Evolutionary conservation across 2,797 vertebrate species (phyloP), one percentile per base, ranked within the genome.

Genomic region (Cynodonichthys magdalenae): DNA sequence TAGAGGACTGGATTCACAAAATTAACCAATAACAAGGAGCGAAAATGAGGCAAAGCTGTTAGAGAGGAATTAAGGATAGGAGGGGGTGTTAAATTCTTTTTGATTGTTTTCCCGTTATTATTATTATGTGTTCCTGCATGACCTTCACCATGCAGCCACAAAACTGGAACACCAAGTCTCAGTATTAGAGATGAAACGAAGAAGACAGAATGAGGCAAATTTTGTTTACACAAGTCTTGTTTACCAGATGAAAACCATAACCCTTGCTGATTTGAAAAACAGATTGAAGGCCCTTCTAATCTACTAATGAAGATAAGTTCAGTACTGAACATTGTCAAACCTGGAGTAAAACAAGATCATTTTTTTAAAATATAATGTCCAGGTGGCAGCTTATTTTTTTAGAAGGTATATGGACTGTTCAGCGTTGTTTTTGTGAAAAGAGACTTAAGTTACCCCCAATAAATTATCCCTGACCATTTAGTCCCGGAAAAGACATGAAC

Each of bases 161-260:
- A 79, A 71, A 78, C 71, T 51, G 54, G 62, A 85, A 74, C 85
- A 81, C 77, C 72, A 36, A 53, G 55, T 59, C 18, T 66, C 50
- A 48, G 56, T 62, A 12, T 46, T 17, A 31, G 11, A 47, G 17
- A 59, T 24, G n/a, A 10, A 36, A 9, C 20, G 20, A 4, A 19
- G 28, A 31, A 2, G 8, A 8, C 29, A 31, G 29, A 31, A 31
- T 31, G 5, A 31, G 29, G 8, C 29, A 11, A 0, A 29, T 9
- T 15, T 29, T 28, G 27, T 11, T 29, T 17, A 51, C 49, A 47
- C 18, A 4, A 12, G 46, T 47, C 18, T 12, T 47, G 18, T 46
- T 46, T 10, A 46, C 9, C n/a, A 8, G n/a, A 12, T 39, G 9
- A 39, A 39, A 39, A 11, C 17, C 6, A 18, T 18, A 46, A 46